Evolutionary conservation across 2,797 vertebrate genomes (phyloP).

Genomic region (Chiloscyllium punctatum): DNA sequence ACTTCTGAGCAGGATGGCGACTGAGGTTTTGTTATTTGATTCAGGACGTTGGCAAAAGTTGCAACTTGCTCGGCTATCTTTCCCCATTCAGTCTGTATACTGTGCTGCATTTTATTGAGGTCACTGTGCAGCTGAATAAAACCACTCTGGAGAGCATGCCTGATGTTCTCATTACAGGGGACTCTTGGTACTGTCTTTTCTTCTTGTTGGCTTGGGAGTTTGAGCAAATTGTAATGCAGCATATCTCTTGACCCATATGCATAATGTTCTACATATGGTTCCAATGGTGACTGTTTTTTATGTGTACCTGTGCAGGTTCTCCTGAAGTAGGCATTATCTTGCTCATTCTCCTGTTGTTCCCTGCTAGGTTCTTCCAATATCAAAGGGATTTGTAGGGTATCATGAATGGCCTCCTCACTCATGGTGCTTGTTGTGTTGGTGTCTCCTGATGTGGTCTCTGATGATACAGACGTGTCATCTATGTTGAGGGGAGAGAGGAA

Average conservation of each 20-base stretch:
- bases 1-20: background rate
- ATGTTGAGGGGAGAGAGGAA: slow-evolving; percentile 4
- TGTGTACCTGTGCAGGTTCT: background rate
- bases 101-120: background rate
- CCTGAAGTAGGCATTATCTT: background rate
- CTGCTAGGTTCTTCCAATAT: background rate
- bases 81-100: background rate
- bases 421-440: background rate
- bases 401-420: background rate
- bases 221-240: background rate
- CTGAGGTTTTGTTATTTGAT: background rate
- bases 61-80: background rate
- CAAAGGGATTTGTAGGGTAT: background rate
- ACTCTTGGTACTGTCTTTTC: background rate
- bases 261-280: background rate
- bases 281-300: background rate
- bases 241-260: background rate
- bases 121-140: background rate
- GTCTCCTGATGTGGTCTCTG: background rate
- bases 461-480: background rate
- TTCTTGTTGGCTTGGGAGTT: background rate
- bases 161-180: background rate
- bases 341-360: background rate
- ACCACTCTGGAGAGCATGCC: background rate
- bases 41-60: background rate